A percentile compares a stretch with the other conserved stretches of the same genome.
Evolutionary conservation across 1,140 invertebrate genomes (phyloP).

Genomic region (Bicyclus anynana): DNA sequence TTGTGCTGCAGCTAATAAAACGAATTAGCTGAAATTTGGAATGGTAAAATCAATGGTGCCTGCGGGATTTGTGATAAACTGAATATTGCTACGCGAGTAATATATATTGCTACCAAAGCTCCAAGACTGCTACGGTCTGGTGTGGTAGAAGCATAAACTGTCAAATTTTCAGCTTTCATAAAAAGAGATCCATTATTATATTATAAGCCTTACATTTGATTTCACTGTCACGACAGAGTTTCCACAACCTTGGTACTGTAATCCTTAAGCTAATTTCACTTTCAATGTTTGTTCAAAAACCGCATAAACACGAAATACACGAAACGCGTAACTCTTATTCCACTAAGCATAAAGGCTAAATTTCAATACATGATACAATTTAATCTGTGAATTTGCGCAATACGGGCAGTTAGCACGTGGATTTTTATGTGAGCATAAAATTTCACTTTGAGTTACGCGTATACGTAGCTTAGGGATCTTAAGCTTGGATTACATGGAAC

Average conservation of each 20-base stretch:
- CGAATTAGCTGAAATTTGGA: too few species aligned
- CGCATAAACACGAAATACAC: background rate
- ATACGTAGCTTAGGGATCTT: background rate
- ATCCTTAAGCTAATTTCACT: slow-evolving; percentile 1
- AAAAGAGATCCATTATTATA: too few species aligned
- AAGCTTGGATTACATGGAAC: background rate
- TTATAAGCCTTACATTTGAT: background rate
- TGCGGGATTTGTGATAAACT: too few species aligned
- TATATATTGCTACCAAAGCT: too few species aligned
- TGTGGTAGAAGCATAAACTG: too few species aligned
- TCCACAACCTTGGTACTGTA: background rate
- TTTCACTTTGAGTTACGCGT: slow-evolving; percentile 42
- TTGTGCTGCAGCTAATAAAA: too few species aligned
- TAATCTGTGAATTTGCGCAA: slow-evolving; percentile 7
- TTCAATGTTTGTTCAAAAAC: background rate
- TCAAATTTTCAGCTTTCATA: too few species aligned
- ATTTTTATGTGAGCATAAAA: slow-evolving; percentile 58
- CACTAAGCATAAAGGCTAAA: background rate
- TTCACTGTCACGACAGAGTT: background rate
- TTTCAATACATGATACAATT: slow-evolving; percentile 3
- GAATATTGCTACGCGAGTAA: too few species aligned
- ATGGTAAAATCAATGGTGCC: too few species aligned
- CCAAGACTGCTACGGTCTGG: too few species aligned
- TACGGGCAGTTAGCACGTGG: slow-evolving; percentile 23
- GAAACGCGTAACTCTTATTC: background rate